Conservation (phyloP, 2,888 invertebrate genomes). For the Epinotia bilunana region DNA sequence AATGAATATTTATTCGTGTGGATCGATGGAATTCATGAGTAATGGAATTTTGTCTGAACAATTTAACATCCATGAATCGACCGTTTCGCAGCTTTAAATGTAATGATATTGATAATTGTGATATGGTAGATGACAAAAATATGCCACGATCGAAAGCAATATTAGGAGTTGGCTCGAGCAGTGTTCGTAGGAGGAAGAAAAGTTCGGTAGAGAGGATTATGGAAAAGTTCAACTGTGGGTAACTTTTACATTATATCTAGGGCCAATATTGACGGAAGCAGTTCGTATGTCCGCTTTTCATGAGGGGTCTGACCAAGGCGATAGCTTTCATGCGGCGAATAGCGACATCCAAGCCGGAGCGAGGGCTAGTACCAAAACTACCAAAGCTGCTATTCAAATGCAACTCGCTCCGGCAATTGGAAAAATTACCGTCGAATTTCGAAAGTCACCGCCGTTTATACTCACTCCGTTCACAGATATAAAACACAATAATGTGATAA, state of each 20-base stretch:
- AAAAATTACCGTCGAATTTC: conserved; percentile 79
- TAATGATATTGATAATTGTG: conserved; percentile 10
- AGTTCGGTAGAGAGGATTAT: conserved; percentile 66
- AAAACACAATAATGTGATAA: conserved; percentile 59
- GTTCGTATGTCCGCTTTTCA: conserved; percentile 54
- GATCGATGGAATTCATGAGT: neutral
- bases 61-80: neutral
- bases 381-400: conserved; percentile 56
- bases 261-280: conserved; percentile 68
- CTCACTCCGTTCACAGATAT: conserved; percentile 64
- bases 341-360: conserved; percentile 59
- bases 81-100: conserved; percentile 1
- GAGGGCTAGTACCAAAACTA: conserved; percentile 51
- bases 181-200: conserved; percentile 59
- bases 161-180: conserved; percentile 51
- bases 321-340: conserved; percentile 72
- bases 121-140: conserved; percentile 6
- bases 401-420: conserved; percentile 67
- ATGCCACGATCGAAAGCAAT: conserved; percentile 1
- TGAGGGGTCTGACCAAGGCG: conserved; percentile 62
- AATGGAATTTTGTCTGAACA: neutral
- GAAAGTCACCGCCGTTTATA: conserved; percentile 71
- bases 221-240: conserved; percentile 67
- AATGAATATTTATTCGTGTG: conserved; percentile 1
- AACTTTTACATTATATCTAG: conserved; percentile 73